A percentile compares a stretch with the other conserved stretches of the same genome.
These are phyloP conservation scores for Melieria picta DNA, from an alignment of 2,888 invertebrate genomes.

Conservation along the genomic window DNA sequence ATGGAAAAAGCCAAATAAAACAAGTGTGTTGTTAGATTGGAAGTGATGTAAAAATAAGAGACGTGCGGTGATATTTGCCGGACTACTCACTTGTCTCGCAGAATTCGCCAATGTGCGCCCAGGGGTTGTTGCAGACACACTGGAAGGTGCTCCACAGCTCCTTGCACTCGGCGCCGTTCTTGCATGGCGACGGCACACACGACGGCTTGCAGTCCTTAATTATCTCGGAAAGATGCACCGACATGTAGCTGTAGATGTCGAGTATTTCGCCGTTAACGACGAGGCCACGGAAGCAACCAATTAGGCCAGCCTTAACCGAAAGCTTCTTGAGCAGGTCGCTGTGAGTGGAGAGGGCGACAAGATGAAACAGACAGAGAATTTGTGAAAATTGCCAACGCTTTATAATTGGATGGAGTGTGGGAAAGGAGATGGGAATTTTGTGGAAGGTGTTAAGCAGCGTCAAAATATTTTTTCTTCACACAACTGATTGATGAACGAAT, in stretches of 20 bases:
- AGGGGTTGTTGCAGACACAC: conserved; percentile 90
- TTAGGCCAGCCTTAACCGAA: conserved; percentile 86
- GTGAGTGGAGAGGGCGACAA: conserved; percentile 33
- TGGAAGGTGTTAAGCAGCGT: not conserved
- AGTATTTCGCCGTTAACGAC: conserved; percentile 91
- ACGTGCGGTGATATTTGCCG: not conserved
- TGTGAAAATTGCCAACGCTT: not conserved
- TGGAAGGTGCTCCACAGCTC: conserved; percentile 93
- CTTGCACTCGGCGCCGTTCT: conserved; percentile 89
- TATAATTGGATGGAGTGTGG: too few species aligned
- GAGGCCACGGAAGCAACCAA: conserved; percentile 92
- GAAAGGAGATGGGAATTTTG: too few species aligned
- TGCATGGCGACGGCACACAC: conserved; percentile 93
- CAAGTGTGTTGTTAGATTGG: not conserved
- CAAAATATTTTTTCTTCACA: too few species aligned
- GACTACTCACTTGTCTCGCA: conserved; percentile 86
- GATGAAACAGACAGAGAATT: not conserved
- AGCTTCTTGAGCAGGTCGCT: conserved; percentile 85
- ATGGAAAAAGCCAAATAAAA: not conserved
- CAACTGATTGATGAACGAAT: too few species aligned
- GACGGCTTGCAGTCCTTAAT: conserved; percentile 94
- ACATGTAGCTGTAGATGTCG: conserved; percentile 92
- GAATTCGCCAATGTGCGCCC: conserved; percentile 90
- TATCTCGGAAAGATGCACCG: conserved; percentile 89
- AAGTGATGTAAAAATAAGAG: not conserved